A percentile compares a stretch with the other conserved stretches of the same genome.
These are phyloP conservation scores for Halocynthia roretzi DNA, from an alignment of 23 tunicate species.

Conservation along the genomic window DNA sequence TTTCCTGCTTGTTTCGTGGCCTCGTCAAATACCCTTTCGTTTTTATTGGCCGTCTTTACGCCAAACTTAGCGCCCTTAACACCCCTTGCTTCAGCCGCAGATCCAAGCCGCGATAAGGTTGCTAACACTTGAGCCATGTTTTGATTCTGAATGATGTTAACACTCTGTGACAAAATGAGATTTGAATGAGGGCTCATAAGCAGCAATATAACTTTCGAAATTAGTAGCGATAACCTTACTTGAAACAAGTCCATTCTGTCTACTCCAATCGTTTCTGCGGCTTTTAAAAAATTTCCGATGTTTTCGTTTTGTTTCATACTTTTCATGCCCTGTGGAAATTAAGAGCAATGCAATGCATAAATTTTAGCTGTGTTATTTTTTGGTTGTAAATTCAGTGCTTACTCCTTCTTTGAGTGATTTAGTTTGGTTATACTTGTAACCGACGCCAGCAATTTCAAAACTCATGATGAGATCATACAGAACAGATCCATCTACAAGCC, in stretches of 20 bases:
- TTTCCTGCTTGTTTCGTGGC: constrained; percentile 47
- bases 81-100: constrained; percentile 28
- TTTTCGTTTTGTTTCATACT: constrained; percentile 21
- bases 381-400: too few relatives aligned
- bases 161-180: constrained; percentile 45
- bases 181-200: not conserved
- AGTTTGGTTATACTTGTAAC: not conserved
- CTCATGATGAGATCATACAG: not conserved
- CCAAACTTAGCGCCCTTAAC: constrained; percentile 42
- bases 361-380: not conserved
- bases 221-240: constrained; percentile 1
- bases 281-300: constrained; percentile 12
- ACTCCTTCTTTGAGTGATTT: too few relatives aligned
- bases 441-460: not conserved
- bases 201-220: not conserved
- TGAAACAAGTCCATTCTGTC: constrained; percentile 11
- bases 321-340: constrained; percentile 28
- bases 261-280: constrained; percentile 18
- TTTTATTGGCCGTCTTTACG: constrained; percentile 52
- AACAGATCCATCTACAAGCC: not conserved
- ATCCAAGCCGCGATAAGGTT: constrained; percentile 39
- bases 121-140: constrained; percentile 56
- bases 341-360: not conserved
- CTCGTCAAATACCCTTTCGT: constrained; percentile 38
- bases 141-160: constrained; percentile 48